phyloP scores from a whole-genome alignment of 2,797 vertebrate genomes.

The Potorous gilbertii region DNA sequence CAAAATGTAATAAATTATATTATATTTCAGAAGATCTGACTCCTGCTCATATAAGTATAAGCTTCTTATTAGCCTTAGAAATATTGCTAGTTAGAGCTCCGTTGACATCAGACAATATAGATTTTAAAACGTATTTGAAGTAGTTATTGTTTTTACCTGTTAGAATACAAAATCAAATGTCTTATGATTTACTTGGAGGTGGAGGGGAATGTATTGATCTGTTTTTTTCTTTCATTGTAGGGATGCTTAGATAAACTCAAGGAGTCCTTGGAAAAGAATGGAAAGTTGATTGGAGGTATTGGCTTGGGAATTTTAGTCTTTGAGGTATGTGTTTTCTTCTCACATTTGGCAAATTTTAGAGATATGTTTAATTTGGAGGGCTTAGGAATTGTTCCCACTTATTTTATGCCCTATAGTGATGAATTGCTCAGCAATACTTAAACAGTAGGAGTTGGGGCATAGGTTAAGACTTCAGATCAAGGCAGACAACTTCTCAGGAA shows the following conservation, averaged over 20 bases:
- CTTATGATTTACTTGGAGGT: neutral
- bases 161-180: neutral
- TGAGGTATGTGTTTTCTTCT: slow-evolving; percentile 83
- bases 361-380: neutral
- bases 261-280: slow-evolving; percentile 82
- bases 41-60: neutral
- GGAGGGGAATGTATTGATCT: neutral
- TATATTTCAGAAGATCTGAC: neutral
- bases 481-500: neutral
- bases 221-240: neutral
- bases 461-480: neutral
- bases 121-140: neutral
- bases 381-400: neutral
- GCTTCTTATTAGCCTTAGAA: neutral
- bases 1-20: neutral
- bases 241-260: slow-evolving; percentile 85
- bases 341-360: too few relatives aligned
- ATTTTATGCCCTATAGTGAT: neutral
- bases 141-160: neutral
- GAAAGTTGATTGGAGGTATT: slow-evolving; percentile 83
- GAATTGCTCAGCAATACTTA: too few relatives aligned
- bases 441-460: neutral
- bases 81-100: neutral
- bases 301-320: slow-evolving; percentile 87
- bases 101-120: neutral